Evolutionary conservation across 2,888 invertebrate genomes (phyloP), one percentile per base, ranked within the genome.

Genomic region (Alloplasta piceator): DNA sequence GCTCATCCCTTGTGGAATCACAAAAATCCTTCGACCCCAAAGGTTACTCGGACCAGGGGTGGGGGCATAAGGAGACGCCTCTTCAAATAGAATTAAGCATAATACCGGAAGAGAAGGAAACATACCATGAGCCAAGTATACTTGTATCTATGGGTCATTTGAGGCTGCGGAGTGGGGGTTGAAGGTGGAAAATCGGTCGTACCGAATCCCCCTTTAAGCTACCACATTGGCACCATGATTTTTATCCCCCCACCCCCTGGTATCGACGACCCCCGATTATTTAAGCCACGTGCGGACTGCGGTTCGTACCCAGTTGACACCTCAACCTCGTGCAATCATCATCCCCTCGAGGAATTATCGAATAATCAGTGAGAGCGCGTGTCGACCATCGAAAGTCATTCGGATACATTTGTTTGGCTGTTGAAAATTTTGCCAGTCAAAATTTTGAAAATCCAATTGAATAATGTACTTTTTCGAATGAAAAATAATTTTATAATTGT

Each of bases 41-140:
- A 26, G 50, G 50, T 61, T 14, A 52, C 46, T 26, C 60, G 50
- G 41, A 63, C 26, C 16, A 26, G 56, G 36, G 46, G 43, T 10
- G 12, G 55, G 41, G 6, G 14, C 12, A 63, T 52, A 9, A 14
- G 77, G 80, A 41, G 60, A 43, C 72, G 77, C 75, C 83, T 87
- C 89, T 87, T 86, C 87, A 86, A 88, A 87, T 86, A 86, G 88
- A 88, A 88, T 90, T 90, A 87, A 80, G 82, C 83, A 76, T 78
- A 39, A 14, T 26, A 60, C 39, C 41, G 60, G 39, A 60, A 60
- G 39, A 39, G 60, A 60, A 39, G 52, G 55, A 61, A 46, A 56
- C 56, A 66, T 77, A 72, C 78, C 78, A 84, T 78, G 67, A 72
- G 76, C 76, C 52, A 70, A 46, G 7, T 55, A 41, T 66, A n/a